Evolutionary conservation across 2,888 invertebrate species (phyloP).

Genomic region (Spodoptera picta): DNA sequence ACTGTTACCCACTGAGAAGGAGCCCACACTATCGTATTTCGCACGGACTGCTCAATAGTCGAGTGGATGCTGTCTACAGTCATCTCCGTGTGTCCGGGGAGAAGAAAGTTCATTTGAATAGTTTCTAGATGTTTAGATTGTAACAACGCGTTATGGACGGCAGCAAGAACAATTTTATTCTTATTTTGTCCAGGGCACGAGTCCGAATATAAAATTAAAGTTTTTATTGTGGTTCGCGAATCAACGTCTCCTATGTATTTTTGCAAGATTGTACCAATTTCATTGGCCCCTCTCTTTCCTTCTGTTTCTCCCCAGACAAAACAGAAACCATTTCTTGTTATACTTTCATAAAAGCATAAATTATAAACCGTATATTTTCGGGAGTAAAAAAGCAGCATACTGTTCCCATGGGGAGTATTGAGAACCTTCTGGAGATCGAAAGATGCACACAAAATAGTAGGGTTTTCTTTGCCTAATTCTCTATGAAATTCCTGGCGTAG

Average conservation of each 20-base stretch:
- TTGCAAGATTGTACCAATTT: slow-evolving; percentile 12
- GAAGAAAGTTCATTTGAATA: slow-evolving; percentile 5
- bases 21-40: too few relatives aligned
- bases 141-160: slow-evolving; percentile 2
- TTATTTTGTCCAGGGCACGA: slow-evolving; percentile 10
- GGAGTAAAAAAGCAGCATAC: too few relatives aligned
- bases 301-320: slow-evolving; percentile 7
- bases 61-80: slow-evolving; percentile 8
- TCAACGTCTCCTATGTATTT: slow-evolving; percentile 4
- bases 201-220: slow-evolving; percentile 46
- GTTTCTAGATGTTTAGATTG: slow-evolving; percentile 3
- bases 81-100: slow-evolving; percentile 12
- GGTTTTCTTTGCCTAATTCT: slow-evolving; percentile 1
- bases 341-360: slow-evolving; percentile 13
- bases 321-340: slow-evolving; percentile 10
- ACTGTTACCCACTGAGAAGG: too few relatives aligned
- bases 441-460: neutral
- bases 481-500: slow-evolving; percentile 4
- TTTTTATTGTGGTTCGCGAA: slow-evolving; percentile 18
- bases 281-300: slow-evolving; percentile 11
- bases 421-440: slow-evolving; percentile 18
- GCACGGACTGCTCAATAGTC: neutral
- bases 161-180: slow-evolving; percentile 3
- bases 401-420: slow-evolving; percentile 12
- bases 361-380: slow-evolving; percentile 12